These are phyloP conservation scores for Rhingia campestris DNA, from an alignment of 2,888 invertebrate species.

Conservation along the genomic window DNA sequence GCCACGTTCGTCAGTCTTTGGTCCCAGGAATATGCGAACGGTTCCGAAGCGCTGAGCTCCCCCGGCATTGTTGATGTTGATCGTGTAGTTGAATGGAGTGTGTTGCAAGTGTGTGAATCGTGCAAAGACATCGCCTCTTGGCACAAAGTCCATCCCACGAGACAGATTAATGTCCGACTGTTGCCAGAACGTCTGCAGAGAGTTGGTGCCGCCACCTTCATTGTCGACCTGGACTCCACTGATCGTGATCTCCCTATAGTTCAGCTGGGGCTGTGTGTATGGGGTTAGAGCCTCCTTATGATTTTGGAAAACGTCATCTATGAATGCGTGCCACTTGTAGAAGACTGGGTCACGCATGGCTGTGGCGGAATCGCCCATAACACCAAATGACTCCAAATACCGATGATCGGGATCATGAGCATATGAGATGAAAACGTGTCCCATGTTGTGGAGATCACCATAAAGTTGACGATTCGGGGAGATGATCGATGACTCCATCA, in stretches of 20 bases:
- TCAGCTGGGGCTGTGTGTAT: constrained; percentile 82
- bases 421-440: constrained; percentile 89
- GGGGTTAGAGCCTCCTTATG: constrained; percentile 87
- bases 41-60: constrained; percentile 84
- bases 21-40: constrained; percentile 86
- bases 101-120: constrained; percentile 89
- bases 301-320: constrained; percentile 89
- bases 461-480: constrained; percentile 87
- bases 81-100: constrained; percentile 86
- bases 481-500: constrained; percentile 88
- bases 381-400: constrained; percentile 88
- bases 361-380: constrained; percentile 91
- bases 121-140: constrained; percentile 87
- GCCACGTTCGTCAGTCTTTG: constrained; percentile 85
- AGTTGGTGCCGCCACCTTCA: constrained; percentile 83
- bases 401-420: constrained; percentile 89
- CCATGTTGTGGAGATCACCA: constrained; percentile 91
- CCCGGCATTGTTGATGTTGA: constrained; percentile 84
- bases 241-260: constrained; percentile 84
- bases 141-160: constrained; percentile 90
- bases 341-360: constrained; percentile 92
- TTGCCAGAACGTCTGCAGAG: constrained; percentile 88
- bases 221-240: constrained; percentile 83
- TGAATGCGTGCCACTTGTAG: constrained; percentile 90
- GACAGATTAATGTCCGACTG: constrained; percentile 89